Base-by-base conservation (phyloP, 1,140 invertebrate genomes). In the Tribolium castaneum region DNA sequence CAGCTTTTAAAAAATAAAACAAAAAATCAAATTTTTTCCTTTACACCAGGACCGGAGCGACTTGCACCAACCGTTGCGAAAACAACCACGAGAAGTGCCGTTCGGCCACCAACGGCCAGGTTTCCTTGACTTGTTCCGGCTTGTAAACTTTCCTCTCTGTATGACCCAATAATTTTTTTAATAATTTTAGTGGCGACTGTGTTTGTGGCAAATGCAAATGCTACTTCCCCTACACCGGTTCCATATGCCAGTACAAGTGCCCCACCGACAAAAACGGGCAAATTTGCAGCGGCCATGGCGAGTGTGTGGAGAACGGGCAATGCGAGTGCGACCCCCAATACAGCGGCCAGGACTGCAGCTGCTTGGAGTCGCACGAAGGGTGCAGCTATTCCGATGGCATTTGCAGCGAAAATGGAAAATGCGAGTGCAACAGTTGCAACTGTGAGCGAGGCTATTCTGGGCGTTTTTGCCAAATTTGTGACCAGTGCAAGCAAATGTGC, bases 221-320 rank as follows among this genome's bases (percentile, higher is more conserved):
- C 52, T 59, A 80, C 13, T 13, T 25, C 7, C 51, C 75, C 3
- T 80, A 75, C 34, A 25, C 13, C 0, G 84, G 84, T 6, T 45
- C 79, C 50, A 84, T 76, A 51, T 85, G 84, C 66, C 71, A 85
- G 70, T 82, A 77, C 30, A 74, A 79, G 49, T 83, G 82, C 25
- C 82, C 82, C 9, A 49, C 19, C 5, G 72, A 56, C 5, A 79
- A 77, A n/a, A 54, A 45, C 13, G 54, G 75, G 0, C 14, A 73
- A 72, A 79, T 84, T 14, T 86, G 85, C 50, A 78, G 77, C n/a
- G 83, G 80, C 1, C 72, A 83, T 50, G 85, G 85, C 12, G 75
- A 22, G 7, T 86, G 85, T 54, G n/a, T 59, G 3, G 9, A 45
- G 2, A 70, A 81, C 14, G 80, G 80, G n/a, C 51, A 70, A 9